Evolutionary conservation across 2,888 invertebrate genomes (phyloP).

Genomic region (Lepidonotus clava): DNA sequence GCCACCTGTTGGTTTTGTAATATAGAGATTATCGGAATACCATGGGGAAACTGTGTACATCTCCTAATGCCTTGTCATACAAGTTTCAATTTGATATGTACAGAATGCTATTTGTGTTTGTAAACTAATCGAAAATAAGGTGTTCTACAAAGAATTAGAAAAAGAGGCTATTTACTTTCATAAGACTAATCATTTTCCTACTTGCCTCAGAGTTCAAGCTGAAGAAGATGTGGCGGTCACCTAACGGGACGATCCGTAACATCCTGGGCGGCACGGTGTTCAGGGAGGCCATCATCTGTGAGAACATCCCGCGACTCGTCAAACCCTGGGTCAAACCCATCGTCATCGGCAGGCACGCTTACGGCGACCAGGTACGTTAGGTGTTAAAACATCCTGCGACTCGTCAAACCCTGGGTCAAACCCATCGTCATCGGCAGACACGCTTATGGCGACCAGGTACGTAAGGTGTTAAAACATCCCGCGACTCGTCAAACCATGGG

Average conservation of each 20-base stretch:
- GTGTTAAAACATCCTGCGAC: slow-evolving; percentile 91
- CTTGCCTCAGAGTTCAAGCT: slow-evolving; percentile 83
- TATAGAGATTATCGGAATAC: too few relatives aligned
- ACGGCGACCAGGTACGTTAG: slow-evolving; percentile 91
- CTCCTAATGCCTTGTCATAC: too few relatives aligned
- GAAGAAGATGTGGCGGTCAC: slow-evolving; percentile 84
- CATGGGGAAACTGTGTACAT: too few relatives aligned
- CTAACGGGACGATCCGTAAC: slow-evolving; percentile 84
- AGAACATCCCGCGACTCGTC: slow-evolving; percentile 95
- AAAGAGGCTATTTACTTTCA: too few relatives aligned
- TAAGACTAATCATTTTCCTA: too few relatives aligned
- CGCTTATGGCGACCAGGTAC: slow-evolving; percentile 89
- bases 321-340: slow-evolving; percentile 97
- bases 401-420: slow-evolving; percentile 96
- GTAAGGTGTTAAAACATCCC: slow-evolving; percentile 89
- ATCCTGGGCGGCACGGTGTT: slow-evolving; percentile 83
- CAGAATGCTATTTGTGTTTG: too few relatives aligned
- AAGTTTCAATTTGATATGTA: too few relatives aligned
- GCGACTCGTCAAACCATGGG: slow-evolving; percentile 96
- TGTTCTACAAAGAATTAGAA: too few relatives aligned
- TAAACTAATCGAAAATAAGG: too few relatives aligned
- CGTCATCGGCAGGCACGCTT: slow-evolving; percentile 95
- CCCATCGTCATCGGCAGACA: slow-evolving; percentile 99
- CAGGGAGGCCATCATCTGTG: slow-evolving; percentile 83
- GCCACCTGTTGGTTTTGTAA: too few relatives aligned